Conservation (phyloP, 2,888 invertebrate species). For the Masnerella sp. region DNA sequence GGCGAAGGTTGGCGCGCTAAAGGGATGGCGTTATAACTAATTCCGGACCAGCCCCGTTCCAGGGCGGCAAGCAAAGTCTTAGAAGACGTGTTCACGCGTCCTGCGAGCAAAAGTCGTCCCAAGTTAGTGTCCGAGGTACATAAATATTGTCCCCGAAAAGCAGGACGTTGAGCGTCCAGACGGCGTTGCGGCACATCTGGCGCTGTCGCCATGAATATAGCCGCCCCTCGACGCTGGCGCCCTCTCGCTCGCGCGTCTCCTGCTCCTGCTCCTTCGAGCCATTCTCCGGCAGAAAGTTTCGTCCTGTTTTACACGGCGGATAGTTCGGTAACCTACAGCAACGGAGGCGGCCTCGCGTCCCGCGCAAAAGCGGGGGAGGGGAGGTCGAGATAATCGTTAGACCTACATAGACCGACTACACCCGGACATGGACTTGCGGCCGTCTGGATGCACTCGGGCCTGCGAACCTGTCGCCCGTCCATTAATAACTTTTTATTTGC, state of each 20-base stretch:
- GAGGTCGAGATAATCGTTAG: conserved; percentile 58
- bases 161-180: conserved; percentile 71
- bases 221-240: conserved; percentile 50
- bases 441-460: conserved; percentile 36
- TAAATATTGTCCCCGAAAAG: conserved; percentile 73
- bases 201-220: conserved; percentile 70
- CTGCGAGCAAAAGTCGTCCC: conserved; percentile 56
- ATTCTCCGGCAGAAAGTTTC: conserved; percentile 56
- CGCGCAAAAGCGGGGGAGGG: conserved; percentile 43
- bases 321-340: conserved; percentile 61
- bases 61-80: conserved; percentile 46
- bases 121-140: conserved; percentile 72
- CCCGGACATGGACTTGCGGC: conserved; percentile 34
- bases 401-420: conserved; percentile 48
- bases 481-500: conserved; percentile 57
- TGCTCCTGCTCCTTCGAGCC: conserved; percentile 31
- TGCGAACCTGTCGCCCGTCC: conserved; percentile 41
- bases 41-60: conserved; percentile 36
- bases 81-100: conserved; percentile 53
- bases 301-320: conserved; percentile 61
- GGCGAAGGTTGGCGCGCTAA: conserved; percentile 50
- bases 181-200: conserved; percentile 67
- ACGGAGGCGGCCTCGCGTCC: conserved; percentile 41
- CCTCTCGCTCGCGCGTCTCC: conserved; percentile 33
- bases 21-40: conserved; percentile 53